Percentiles rank a stretch among this genome's conserved stretches.
These are phyloP conservation scores for Pholis gunnellus DNA, from an alignment of 2,113 vertebrate species.

Conservation along the genomic window DNA sequence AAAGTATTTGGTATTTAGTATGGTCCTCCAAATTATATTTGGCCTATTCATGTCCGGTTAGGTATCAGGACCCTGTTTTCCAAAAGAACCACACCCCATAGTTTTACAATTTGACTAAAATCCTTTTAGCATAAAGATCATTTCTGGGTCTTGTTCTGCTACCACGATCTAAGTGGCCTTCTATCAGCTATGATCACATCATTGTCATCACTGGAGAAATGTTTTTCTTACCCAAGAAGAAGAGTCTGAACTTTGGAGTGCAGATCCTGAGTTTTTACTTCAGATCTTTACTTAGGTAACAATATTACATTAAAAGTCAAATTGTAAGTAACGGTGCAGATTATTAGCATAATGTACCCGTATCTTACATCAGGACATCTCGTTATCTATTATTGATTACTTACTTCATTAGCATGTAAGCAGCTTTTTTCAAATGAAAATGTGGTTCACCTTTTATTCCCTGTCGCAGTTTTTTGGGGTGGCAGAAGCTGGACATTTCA, in stretches of 20 bases:
- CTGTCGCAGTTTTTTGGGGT: too few species aligned
- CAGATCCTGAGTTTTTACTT: background rate
- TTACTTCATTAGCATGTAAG: background rate
- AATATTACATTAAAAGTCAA: background rate
- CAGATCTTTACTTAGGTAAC: background rate
- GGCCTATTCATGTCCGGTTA: background rate
- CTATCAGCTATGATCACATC: background rate
- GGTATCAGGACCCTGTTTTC: background rate
- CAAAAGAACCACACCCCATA: background rate
- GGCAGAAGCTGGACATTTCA: too few species aligned
- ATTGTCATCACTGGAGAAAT: background rate
- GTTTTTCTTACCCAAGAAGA: too few species aligned
- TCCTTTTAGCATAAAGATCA: background rate
- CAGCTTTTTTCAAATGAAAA: background rate
- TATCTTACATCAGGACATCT: background rate
- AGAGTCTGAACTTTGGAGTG: too few species aligned
- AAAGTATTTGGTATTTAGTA: background rate
- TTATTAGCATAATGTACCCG: background rate
- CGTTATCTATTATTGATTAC: background rate
- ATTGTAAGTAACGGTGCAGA: background rate
- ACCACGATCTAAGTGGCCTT: background rate
- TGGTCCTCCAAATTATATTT: background rate
- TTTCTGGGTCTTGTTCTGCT: too few species aligned
- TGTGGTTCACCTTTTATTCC: background rate
- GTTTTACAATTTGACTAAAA: background rate